A percentile compares a stretch with the other conserved stretches of the same genome.
These are phyloP conservation scores for Pseudococcus jackbeardsleyi DNA, from an alignment of 2,888 invertebrate genomes.

Conservation along the genomic window DNA sequence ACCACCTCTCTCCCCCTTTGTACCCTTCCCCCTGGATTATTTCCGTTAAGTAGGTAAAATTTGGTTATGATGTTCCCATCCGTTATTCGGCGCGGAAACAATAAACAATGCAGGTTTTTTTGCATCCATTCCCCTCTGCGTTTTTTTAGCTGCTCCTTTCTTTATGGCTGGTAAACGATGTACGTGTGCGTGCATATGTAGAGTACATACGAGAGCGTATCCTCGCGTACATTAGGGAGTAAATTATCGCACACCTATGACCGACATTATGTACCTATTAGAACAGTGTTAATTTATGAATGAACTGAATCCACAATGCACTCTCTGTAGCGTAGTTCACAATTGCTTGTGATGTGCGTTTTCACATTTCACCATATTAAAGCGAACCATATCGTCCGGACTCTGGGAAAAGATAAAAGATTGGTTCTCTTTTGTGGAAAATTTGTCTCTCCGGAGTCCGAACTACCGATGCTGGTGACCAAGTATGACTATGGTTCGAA, in stretches of 20 bases:
- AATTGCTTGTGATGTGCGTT: neutral
- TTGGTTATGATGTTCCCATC: constrained; percentile 36
- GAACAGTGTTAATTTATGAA: constrained; percentile 27
- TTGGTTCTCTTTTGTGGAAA: neutral
- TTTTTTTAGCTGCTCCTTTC: neutral
- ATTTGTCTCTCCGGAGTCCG: neutral
- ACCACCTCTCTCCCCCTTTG: neutral
- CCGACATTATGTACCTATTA: constrained; percentile 21
- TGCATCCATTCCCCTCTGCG: neutral
- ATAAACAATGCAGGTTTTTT: constrained; percentile 43
- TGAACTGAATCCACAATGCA: neutral
- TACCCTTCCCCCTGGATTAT: neutral
- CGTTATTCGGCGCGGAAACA: constrained; percentile 20
- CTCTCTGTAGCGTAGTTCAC: neutral
- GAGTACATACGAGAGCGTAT: neutral
- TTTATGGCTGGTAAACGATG: neutral
- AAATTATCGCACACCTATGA: constrained; percentile 45
- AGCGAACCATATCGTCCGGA: neutral
- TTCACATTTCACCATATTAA: neutral
- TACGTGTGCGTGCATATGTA: constrained; percentile 10
- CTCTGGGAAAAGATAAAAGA: neutral
- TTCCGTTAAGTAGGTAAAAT: constrained; percentile 40
- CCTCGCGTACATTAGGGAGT: neutral
- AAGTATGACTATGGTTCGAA: neutral
- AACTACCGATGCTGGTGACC: neutral